Evolutionary conservation across 2,113 vertebrate genomes (phyloP).

Genomic region (Petaurus breviceps): DNA sequence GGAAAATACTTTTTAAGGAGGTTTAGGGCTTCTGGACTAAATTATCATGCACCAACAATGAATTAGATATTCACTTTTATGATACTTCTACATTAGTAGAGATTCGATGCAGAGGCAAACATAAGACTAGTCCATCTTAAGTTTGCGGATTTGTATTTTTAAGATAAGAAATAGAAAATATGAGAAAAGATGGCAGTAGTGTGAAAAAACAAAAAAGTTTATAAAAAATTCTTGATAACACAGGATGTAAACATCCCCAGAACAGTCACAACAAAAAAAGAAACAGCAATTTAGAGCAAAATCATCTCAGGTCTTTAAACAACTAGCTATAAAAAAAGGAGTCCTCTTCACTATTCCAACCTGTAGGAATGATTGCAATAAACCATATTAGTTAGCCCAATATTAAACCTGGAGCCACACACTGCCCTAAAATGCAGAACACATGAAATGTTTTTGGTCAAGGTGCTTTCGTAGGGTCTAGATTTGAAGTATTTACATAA

Average conservation of each 20-base stretch:
- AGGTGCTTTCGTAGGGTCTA: not conserved
- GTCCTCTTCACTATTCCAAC: slow-evolving; percentile 45
- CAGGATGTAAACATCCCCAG: slow-evolving; percentile 4
- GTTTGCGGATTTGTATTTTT: not conserved
- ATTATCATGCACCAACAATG: not conserved
- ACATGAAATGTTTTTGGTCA: not conserved
- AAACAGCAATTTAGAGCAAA: slow-evolving; percentile 51
- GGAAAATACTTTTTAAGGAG: not conserved
- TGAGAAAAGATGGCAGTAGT: not conserved
- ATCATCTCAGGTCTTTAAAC: slow-evolving; percentile 61
- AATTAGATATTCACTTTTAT: not conserved
- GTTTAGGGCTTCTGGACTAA: not conserved
- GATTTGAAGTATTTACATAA: not conserved
- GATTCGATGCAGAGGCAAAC: not conserved
- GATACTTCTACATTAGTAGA: not conserved
- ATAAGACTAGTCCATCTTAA: not conserved
- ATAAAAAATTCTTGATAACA: slow-evolving; percentile 25
- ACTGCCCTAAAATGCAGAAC: not conserved
- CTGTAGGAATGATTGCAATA: not conserved
- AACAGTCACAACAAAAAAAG: slow-evolving; percentile 44
- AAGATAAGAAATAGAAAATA: not conserved
- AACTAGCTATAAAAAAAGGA: slow-evolving; percentile 30
- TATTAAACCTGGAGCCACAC: slow-evolving; percentile 53
- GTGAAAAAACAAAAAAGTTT: slow-evolving; percentile 31
- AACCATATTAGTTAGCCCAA: slow-evolving; percentile 2